Percentiles rank a stretch among this genome's conserved stretches.
Evolutionary conservation across 2,888 invertebrate species (phyloP).

Genomic region (Monopis laevigella): DNA sequence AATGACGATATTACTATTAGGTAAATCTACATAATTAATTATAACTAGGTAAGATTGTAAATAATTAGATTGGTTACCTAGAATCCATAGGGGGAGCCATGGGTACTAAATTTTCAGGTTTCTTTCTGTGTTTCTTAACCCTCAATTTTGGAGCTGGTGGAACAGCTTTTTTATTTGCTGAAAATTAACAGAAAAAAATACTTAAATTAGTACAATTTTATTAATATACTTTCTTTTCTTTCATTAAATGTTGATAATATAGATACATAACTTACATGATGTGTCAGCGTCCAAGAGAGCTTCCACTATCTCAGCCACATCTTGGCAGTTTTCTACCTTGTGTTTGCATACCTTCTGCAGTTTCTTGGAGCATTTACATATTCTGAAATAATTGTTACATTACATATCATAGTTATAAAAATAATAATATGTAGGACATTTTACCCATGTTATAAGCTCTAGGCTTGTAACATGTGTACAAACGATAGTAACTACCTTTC

Average conservation of each 20-base stretch:
- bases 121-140: too few relatives aligned
- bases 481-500: too few relatives aligned
- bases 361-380: constrained; percentile 36
- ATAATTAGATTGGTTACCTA: constrained; percentile 34
- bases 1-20: too few relatives aligned
- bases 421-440: too few relatives aligned
- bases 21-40: too few relatives aligned
- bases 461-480: too few relatives aligned
- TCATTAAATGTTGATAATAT: neutral
- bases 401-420: too few relatives aligned
- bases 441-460: too few relatives aligned
- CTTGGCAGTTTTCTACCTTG: constrained; percentile 31
- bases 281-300: constrained; percentile 26
- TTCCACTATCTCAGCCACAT: constrained; percentile 42
- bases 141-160: too few relatives aligned
- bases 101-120: constrained; percentile 44
- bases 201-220: neutral
- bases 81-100: constrained; percentile 54
- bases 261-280: neutral
- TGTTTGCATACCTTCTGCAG: constrained; percentile 24
- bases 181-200: neutral
- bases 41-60: too few relatives aligned
- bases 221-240: neutral
- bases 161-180: neutral
- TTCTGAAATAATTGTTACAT: constrained; percentile 31